Evolutionary conservation across 2,888 invertebrate genomes (phyloP).

Genomic region (Synergus japonicus): DNA sequence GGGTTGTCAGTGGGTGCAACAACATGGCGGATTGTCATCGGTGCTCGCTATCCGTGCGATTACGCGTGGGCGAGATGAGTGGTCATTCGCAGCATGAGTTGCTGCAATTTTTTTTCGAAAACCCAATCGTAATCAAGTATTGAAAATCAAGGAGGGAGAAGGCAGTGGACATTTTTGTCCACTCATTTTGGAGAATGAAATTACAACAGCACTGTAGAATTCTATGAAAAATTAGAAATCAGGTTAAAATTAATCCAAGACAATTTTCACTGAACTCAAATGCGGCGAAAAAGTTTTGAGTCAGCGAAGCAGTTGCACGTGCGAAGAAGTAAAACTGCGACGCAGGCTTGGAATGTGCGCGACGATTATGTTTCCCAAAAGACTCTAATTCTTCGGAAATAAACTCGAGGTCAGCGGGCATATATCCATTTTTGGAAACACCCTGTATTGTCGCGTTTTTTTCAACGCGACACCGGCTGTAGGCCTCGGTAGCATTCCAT

Average conservation of each 20-base stretch:
- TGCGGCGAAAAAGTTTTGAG: constrained; percentile 6
- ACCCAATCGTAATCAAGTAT: not conserved
- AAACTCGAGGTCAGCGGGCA: not conserved
- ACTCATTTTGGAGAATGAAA: too few species aligned
- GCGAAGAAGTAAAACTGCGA: constrained; percentile 47
- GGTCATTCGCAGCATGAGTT: constrained; percentile 44
- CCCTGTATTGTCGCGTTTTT: constrained; percentile 48
- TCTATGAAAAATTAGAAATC: not conserved
- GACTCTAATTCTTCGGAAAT: not conserved
- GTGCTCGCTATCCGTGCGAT: constrained; percentile 61
- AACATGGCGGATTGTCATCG: constrained; percentile 68
- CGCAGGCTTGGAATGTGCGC: constrained; percentile 26
- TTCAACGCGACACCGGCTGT: constrained; percentile 56
- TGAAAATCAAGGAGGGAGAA: not conserved
- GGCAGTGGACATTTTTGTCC: too few species aligned
- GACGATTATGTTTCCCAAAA: not conserved
- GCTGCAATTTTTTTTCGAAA: not conserved
- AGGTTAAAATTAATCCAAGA: not conserved
- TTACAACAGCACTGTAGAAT: too few species aligned
- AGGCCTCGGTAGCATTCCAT: constrained; percentile 58
- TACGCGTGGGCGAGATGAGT: constrained; percentile 60
- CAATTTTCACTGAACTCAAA: not conserved
- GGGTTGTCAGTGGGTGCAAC: constrained; percentile 69
- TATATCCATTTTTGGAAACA: constrained; percentile 47
- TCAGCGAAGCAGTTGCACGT: constrained; percentile 42